Percentiles rank a stretch among this genome's conserved stretches.
phyloP scores from a whole-genome alignment of 2,113 vertebrate genomes.

The Leuciscus idus region DNA sequence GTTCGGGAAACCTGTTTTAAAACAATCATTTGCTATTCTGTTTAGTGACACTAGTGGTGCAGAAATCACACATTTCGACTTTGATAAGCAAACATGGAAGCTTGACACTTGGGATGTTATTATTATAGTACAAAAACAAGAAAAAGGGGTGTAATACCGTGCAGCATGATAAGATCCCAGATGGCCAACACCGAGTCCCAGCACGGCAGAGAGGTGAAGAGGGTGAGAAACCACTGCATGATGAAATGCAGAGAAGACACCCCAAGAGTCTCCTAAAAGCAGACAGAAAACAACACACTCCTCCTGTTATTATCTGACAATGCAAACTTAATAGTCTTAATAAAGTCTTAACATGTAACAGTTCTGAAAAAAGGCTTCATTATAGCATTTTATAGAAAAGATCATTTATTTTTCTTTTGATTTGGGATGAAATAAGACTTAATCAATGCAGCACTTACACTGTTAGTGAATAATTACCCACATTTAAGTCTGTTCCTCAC shows the following conservation, averaged over 20 bases:
- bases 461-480: too few species aligned
- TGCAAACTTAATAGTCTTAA: too few species aligned
- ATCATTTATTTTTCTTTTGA: too few species aligned
- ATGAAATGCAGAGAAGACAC: constrained; percentile 71
- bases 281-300: not conserved
- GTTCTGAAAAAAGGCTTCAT: too few species aligned
- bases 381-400: too few species aligned
- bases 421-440: too few species aligned
- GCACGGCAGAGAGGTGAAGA: constrained; percentile 78
- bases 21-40: not conserved
- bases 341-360: too few species aligned
- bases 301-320: not conserved
- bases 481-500: too few species aligned
- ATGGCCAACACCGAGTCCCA: constrained; percentile 78
- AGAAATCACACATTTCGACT: not conserved
- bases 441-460: too few species aligned
- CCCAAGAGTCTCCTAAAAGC: constrained; percentile 71
- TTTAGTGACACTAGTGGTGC: not conserved
- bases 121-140: not conserved
- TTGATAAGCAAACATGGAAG: not conserved
- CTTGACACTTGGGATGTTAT: not conserved
- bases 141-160: constrained; percentile 61
- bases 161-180: constrained; percentile 77
- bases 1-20: not conserved
- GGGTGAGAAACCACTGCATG: constrained; percentile 77